Evolutionary conservation across 2,797 vertebrate species (phyloP), one percentile per base, ranked within the genome.

Genomic region (Macrochelys suwanniensis): DNA sequence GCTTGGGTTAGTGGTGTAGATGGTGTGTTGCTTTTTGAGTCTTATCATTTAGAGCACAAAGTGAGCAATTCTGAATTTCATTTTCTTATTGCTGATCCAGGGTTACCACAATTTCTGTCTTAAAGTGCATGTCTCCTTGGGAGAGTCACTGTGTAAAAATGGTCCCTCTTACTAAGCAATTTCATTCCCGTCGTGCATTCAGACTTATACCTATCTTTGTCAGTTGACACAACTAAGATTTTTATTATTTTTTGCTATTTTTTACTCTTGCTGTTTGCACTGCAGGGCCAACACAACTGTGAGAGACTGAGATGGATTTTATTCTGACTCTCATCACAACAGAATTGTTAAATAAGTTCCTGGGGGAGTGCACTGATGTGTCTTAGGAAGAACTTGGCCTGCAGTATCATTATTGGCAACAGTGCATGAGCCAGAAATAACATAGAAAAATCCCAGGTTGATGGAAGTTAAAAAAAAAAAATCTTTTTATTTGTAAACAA

Each of bases 161-260:
- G 12, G 8, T 57, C 53, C 50, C 56, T 90, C 81, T 89, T 84
- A 82, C 1, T 25, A 53, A 80, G 8, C 25, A 82, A 76, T 86
- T 93, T 90, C 0, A n/a, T 89, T 92, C 90, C 59, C 42, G 82
- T 1, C 26, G 23, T 90, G 21, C 31, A 65, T 78, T 74, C 4
- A 86, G n/a, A 19, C 92, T 91, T 80, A 21, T 42, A 89, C 89
- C 93, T 84, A 61, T 12, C 91, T 95, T 94, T 90, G 37, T 4
- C 56, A 68, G 7, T 37, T 76, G 37, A 2, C 13, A 13, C 53
- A 61, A 28, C 19, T 42, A 4, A 7, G 0, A 17, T 50, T 84
- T 51, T 87, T 12, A 0, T 23, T 61, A 84, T 56, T 87, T 71
- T 51, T 10, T 77, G 12, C 26, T 51, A 84, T 11, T 76, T 88